Base-by-base conservation (phyloP, 2,113 vertebrate genomes). In the Urocitellus parryii region DNA sequence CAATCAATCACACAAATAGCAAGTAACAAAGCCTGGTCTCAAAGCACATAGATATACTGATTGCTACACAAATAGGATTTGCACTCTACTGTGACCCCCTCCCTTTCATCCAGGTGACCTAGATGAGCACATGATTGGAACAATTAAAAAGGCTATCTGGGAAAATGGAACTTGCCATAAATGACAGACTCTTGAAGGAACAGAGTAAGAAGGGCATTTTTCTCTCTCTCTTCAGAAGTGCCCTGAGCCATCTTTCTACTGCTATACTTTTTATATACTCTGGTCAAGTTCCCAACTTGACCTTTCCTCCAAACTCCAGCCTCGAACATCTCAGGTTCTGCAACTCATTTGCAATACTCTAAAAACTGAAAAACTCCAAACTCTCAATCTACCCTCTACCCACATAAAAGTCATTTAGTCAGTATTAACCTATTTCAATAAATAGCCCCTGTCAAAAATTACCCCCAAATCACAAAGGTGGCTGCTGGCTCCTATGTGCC, bases 1-100 rank as follows among this genome's bases (percentile, higher is more conserved):
- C 84, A 29, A 85, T n/a, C 39, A 85, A 22, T 29, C 53, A 82
- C 53, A 88, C 53, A 92, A 87, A 82, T 25, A 70, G 39, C 29
- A 12, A 91, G 83, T 14, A 27, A 34, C 37, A 65, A 81, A 56
- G 45, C 82, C 58, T 65, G n/a, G 13, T 70, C 13, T 65, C 58
- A 67, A 61, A 91, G 45, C 48, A n/a, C 12, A 45, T 45, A 56
- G 58, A 11, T 82, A 76, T 87, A 45, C 53, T 76, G 7, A 72
- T 45, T 56, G 84, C 22, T 4, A 90, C 56, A 45, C 39, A 81
- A 92, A 58, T 17, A 24, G 2, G 27, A 48, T 37, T 34, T 80
- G 20, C 8, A 79, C n/a, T 63, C 32, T 9, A 79, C 11, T 22
- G 12, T 63, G 45, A 9, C 14, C 65, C 65, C 78, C 9, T 80